Percentiles rank a stretch among this genome's conserved stretches.
phyloP scores from a whole-genome alignment of 92 coral and sea anemone genomes.

The Parazoanthus atlanticus region DNA sequence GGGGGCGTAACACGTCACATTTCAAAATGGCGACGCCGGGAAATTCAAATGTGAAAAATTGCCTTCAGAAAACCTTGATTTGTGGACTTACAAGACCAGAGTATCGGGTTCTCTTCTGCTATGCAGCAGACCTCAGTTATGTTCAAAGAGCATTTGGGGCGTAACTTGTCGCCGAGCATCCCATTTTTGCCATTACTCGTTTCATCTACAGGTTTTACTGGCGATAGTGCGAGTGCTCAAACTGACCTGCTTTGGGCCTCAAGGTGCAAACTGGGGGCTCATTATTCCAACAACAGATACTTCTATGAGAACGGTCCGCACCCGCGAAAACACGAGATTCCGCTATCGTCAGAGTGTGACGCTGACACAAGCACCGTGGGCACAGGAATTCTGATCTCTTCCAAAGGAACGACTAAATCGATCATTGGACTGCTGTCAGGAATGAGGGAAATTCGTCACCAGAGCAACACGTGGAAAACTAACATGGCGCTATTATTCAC shows the following conservation, averaged over 20 bases:
- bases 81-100: too few relatives aligned
- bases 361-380: constrained; percentile 34
- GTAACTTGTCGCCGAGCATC: too few relatives aligned
- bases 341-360: constrained; percentile 23
- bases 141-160: too few relatives aligned
- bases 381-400: constrained; percentile 14
- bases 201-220: constrained; percentile 7
- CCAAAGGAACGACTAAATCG: neutral
- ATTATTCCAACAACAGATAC: neutral
- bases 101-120: too few relatives aligned
- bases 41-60: too few relatives aligned
- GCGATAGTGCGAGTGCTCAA: neutral
- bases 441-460: neutral
- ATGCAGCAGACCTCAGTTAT: too few relatives aligned
- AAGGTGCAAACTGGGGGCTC: constrained; percentile 26
- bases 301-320: constrained; percentile 33
- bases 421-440: constrained; percentile 32
- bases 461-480: neutral
- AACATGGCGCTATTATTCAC: constrained; percentile 38
- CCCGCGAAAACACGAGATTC: constrained; percentile 40
- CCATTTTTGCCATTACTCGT: neutral
- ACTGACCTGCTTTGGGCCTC: constrained; percentile 19
- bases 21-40: too few relatives aligned
- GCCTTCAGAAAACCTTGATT: too few relatives aligned
- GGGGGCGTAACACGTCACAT: too few relatives aligned